A percentile compares a stretch with the other conserved stretches of the same genome.
Conservation (phyloP, 2,113 vertebrate species). For the Aptenodytes patagonicus region DNA sequence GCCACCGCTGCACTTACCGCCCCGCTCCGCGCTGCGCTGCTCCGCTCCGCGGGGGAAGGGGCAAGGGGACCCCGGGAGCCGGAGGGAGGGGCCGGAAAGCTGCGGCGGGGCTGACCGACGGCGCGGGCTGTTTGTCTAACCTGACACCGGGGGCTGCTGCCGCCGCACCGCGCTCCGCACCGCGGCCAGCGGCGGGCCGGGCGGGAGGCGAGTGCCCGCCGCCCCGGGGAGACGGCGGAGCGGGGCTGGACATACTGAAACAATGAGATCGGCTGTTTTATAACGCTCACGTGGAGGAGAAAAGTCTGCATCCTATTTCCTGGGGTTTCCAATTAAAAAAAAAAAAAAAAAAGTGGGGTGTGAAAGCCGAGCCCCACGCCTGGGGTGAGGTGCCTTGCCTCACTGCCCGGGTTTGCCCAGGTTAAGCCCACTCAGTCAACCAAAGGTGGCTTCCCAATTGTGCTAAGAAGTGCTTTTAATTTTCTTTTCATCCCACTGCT, state of each 20-base stretch:
- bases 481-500: not conserved
- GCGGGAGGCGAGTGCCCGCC: not conserved
- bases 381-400: not conserved
- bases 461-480: not conserved
- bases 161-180: not conserved
- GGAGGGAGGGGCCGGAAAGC: conserved; percentile 73
- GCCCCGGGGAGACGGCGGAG: not conserved
- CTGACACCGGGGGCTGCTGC: not conserved
- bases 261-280: not conserved
- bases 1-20: not conserved
- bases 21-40: not conserved
- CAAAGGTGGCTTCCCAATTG: not conserved
- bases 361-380: not conserved
- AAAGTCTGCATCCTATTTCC: not conserved
- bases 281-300: not conserved
- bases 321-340: not conserved
- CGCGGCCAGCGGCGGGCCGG: not conserved
- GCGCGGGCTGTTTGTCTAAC: not conserved
- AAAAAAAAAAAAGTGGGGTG: not conserved
- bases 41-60: not conserved
- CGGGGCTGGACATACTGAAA: not conserved
- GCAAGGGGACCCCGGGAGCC: conserved; percentile 8
- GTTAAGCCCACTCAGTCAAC: not conserved
- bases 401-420: not conserved
- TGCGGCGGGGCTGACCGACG: conserved; percentile 12